These are phyloP conservation scores for Arenaria interpres DNA, from an alignment of 2,113 vertebrate species.

Conservation along the genomic window DNA sequence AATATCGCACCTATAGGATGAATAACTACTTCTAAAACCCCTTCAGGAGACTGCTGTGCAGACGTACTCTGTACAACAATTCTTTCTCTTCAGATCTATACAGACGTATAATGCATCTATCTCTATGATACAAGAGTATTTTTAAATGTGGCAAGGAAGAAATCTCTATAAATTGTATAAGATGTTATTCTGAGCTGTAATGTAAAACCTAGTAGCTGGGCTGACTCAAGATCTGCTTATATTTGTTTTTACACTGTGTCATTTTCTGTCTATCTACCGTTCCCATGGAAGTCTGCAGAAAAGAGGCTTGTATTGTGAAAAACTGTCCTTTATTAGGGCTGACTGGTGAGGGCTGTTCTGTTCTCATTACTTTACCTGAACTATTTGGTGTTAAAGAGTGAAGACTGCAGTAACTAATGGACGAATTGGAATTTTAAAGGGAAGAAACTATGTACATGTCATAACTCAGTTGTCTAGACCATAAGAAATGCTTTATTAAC, in stretches of 20 bases:
- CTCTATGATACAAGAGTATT: neutral
- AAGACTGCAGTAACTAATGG: neutral
- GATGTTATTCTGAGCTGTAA: neutral
- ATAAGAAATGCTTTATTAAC: neutral
- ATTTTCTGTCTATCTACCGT: conserved; percentile 20
- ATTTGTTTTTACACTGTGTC: neutral
- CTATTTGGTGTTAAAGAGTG: conserved; percentile 13
- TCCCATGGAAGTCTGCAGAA: neutral
- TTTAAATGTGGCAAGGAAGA: neutral
- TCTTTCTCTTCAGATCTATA: neutral
- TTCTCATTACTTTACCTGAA: neutral
- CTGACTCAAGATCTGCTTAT: neutral
- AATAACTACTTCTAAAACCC: neutral
- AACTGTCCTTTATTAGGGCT: neutral
- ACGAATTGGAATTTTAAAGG: neutral
- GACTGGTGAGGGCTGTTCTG: neutral
- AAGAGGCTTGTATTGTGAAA: neutral
- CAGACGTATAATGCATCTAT: neutral
- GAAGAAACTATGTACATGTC: neutral
- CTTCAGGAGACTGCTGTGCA: neutral
- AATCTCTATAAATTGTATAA: neutral
- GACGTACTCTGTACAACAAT: neutral
- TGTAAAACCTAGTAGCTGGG: neutral
- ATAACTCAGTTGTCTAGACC: neutral
- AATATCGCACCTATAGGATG: neutral